phyloP scores from a whole-genome alignment of 2,113 vertebrate species.

The Rhinolophus ferrumequinum region DNA sequence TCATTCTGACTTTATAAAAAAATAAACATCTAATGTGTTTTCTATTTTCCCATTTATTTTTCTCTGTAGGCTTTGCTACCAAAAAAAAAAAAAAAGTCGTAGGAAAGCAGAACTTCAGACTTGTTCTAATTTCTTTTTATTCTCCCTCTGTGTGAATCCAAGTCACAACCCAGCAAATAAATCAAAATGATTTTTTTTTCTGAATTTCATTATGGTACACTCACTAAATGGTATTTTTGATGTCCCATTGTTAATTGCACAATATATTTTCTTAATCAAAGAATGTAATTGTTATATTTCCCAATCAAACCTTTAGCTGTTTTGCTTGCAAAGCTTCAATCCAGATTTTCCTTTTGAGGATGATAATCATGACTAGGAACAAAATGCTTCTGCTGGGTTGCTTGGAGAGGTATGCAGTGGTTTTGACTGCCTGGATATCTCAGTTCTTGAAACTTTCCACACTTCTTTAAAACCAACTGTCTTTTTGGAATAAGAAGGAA shows the following conservation, averaged over 20 bases:
- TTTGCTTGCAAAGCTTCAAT: conserved; percentile 20
- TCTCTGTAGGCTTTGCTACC: conserved; percentile 17
- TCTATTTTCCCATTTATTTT: conserved; percentile 52
- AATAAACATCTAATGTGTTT: neutral
- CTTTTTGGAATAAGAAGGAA: neutral
- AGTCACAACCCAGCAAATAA: conserved; percentile 38
- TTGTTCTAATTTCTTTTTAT: conserved; percentile 70
- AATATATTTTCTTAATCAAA: conserved; percentile 49
- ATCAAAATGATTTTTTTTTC: conserved; percentile 46
- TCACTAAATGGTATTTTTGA: neutral
- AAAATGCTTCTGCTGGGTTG: neutral
- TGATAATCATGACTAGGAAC: neutral
- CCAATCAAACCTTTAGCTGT: neutral
- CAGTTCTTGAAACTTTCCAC: neutral
- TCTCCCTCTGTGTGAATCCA: conserved; percentile 52
- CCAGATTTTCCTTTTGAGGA: neutral
- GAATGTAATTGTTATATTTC: conserved; percentile 43
- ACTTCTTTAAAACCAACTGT: conserved; percentile 4
- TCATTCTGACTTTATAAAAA: conserved; percentile 51
- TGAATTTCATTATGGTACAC: neutral
- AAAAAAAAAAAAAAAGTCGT: conserved; percentile 34
- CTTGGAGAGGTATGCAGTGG: neutral
- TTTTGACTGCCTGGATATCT: neutral
- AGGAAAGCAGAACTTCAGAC: conserved; percentile 19
- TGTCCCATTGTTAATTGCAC: neutral